Conservation (phyloP, 2,888 invertebrate genomes). For the Ptilodon capucinus region DNA sequence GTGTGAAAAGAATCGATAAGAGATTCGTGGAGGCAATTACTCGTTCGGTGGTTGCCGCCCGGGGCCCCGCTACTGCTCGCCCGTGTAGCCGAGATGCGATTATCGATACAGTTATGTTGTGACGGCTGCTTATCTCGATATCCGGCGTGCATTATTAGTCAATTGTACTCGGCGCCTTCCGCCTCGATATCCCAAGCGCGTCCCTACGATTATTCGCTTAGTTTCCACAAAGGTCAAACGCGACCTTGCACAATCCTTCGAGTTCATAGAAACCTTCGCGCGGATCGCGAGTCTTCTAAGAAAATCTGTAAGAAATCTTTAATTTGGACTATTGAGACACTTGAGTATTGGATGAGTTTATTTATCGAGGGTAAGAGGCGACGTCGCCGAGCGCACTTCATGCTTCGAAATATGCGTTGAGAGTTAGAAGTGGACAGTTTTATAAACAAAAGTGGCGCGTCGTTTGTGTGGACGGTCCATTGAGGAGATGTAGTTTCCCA, state of each 20-base stretch:
- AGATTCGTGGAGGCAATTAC: constrained; percentile 65
- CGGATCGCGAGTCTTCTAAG: constrained; percentile 42
- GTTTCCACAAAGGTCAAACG: constrained; percentile 56
- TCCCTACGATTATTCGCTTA: constrained; percentile 47
- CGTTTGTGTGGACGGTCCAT: constrained; percentile 66
- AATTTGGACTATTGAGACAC: constrained; percentile 33
- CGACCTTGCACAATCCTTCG: constrained; percentile 50
- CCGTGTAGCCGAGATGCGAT: constrained; percentile 69
- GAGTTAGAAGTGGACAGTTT: constrained; percentile 77
- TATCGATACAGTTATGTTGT: constrained; percentile 75
- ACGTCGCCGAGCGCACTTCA: constrained; percentile 50
- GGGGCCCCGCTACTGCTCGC: constrained; percentile 59
- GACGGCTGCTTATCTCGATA: constrained; percentile 66
- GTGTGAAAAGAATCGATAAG: constrained; percentile 70
- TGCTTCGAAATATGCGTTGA: constrained; percentile 56
- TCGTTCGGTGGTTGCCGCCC: constrained; percentile 43
- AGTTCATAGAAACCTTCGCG: constrained; percentile 47
- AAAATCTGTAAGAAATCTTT: constrained; percentile 42
- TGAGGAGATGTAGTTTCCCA: constrained; percentile 73
- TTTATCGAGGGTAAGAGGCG: constrained; percentile 61
- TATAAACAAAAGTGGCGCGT: constrained; percentile 72
- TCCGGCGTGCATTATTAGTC: constrained; percentile 59
- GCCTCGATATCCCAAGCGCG: constrained; percentile 45
- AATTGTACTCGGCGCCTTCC: constrained; percentile 44
- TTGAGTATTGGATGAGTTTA: constrained; percentile 45